These are phyloP conservation scores for Clarias magur DNA, from an alignment of 2,113 vertebrate species.

Conservation along the genomic window DNA sequence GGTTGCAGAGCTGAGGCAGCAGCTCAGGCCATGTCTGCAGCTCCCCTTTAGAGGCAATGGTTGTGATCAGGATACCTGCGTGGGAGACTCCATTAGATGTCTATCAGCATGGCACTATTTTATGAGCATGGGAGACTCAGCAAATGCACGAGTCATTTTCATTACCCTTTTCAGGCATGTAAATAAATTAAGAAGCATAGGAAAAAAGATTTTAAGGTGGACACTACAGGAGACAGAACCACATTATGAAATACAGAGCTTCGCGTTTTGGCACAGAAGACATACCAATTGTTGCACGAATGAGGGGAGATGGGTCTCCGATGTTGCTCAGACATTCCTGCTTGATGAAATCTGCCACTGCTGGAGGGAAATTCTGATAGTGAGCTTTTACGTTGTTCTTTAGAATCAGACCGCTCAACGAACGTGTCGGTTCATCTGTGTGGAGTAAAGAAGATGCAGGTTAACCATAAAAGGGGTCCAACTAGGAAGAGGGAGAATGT, in stretches of 20 bases:
- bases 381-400: slow-evolving; percentile 97
- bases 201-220: neutral
- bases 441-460: neutral
- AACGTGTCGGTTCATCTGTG: slow-evolving; percentile 90
- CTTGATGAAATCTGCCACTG: slow-evolving; percentile 93
- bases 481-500: slow-evolving; percentile 3
- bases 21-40: slow-evolving; percentile 94
- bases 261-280: neutral
- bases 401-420: slow-evolving; percentile 89
- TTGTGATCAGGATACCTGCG: slow-evolving; percentile 93
- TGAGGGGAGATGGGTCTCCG: slow-evolving; percentile 88
- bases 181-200: neutral
- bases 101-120: neutral
- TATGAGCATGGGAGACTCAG: neutral
- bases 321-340: slow-evolving; percentile 95
- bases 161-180: neutral
- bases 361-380: slow-evolving; percentile 91
- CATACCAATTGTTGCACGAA: slow-evolving; percentile 92
- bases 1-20: slow-evolving; percentile 90
- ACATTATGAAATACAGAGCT: neutral
- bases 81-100: slow-evolving; percentile 3
- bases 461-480: neutral
- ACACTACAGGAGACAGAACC: neutral
- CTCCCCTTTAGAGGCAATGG: slow-evolving; percentile 94
- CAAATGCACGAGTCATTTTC: neutral